Base-by-base conservation (phyloP, 2,888 invertebrate genomes). In the Trilocha varians region DNA sequence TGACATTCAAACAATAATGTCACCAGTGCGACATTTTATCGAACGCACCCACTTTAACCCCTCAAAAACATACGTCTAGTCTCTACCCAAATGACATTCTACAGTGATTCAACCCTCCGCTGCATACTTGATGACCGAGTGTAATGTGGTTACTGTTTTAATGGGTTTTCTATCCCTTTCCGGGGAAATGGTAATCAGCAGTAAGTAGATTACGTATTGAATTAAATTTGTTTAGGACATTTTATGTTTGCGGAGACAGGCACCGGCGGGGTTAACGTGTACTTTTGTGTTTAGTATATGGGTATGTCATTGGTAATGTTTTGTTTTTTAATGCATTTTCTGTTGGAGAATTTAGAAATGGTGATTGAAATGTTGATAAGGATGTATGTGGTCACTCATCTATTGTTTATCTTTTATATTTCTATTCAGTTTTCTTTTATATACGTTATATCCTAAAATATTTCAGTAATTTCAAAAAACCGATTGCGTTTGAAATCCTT, bases 61-160 rank as follows among this genome's bases (percentile, higher is more conserved):
- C 38, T 36, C 16, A 40, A 14, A 42, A 44, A 45, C 45, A 42
- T 44, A 43, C 41, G 36, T 38, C 35, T 38, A 36, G 45, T 45
- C 46, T 46, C 45, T 36, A 40, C 50, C 41, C 43, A 52, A 55
- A 58, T 57, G 59, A 54, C 59, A 55, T 54, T 56, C 50, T 45
- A 52, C 46, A 43, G 49, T 46, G 48, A 55, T 55, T 49, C 44
- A 32, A 43, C 46, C 50, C 49, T 43, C 44, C 41, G 42, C 36
- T 53, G 62, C 57, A 58, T 57, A 60, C 49, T 48, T 52, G 53
- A 62, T 55, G 46, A 39, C 47, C 39, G 37, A 40, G 34, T 33
- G 38, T 39, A 36, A 38, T 47, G 53, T 40, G 61, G 62, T 57
- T 62, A 46, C 45, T 32, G 6, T 43, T 52, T 40, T 57, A 58